Evolutionary conservation across 2,113 vertebrate genomes (phyloP).

Genomic region (Rana temporaria): DNA sequence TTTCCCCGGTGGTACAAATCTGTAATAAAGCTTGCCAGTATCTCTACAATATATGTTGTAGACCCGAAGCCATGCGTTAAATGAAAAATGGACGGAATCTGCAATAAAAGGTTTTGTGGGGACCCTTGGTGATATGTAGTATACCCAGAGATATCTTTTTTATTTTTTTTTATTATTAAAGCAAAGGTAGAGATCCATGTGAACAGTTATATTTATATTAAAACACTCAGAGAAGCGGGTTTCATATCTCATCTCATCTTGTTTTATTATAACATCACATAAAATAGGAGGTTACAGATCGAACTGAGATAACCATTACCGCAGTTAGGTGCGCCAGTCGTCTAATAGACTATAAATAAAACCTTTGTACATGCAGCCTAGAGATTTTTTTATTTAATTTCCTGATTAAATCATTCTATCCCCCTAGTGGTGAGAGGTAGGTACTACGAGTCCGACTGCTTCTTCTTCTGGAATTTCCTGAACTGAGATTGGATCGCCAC

Average conservation of each 20-base stretch:
- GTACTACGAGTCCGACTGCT: constrained; percentile 82
- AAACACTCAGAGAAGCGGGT: not conserved
- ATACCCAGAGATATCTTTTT: not conserved
- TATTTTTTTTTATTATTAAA: not conserved
- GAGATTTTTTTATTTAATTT: constrained; percentile 58
- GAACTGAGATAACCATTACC: constrained; percentile 59
- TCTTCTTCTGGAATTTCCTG: constrained; percentile 99
- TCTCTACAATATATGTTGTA: no score
- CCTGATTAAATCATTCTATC: constrained; percentile 62
- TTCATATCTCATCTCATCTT: constrained; percentile 66
- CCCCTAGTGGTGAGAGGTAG: constrained; percentile 58
- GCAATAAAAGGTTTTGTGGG: not conserved
- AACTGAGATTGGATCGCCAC: constrained; percentile 98
- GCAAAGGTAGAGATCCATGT: no score
- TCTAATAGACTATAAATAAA: constrained; percentile 63
- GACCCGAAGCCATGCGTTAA: no score
- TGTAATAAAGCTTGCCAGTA: no score
- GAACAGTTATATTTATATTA: no score
- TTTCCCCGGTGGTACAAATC: no score
- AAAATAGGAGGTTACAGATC: constrained; percentile 69
- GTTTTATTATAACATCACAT: constrained; percentile 78
- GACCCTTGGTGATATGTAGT: not conserved
- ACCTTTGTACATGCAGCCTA: constrained; percentile 76
- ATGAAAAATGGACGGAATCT: not conserved
- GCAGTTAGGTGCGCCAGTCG: constrained; percentile 58